Evolutionary conservation across 2,888 invertebrate genomes (phyloP).

Genomic region (Heliconius charithonia): DNA sequence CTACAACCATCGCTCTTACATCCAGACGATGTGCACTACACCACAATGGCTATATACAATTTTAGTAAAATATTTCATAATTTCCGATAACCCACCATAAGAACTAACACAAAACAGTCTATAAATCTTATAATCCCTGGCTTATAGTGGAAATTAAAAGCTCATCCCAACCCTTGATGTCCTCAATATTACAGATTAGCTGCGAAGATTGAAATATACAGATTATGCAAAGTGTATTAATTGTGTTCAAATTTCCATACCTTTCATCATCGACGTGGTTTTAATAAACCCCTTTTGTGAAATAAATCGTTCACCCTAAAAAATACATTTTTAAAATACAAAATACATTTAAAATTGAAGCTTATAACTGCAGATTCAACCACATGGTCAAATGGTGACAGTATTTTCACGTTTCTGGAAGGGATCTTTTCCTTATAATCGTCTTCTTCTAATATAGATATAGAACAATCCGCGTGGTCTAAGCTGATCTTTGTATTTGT

Average conservation of each 20-base stretch:
- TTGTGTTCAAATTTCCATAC: constrained; percentile 44
- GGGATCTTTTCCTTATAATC: too few species aligned
- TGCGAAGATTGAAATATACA: constrained; percentile 37
- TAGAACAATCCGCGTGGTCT: too few species aligned
- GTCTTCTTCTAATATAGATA: too few species aligned
- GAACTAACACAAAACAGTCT: constrained; percentile 2
- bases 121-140: constrained; percentile 2
- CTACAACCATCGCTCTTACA: too few species aligned
- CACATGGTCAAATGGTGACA: too few species aligned
- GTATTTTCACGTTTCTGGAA: too few species aligned
- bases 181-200: constrained; percentile 41
- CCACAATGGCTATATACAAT: neutral
- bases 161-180: constrained; percentile 34
- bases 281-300: constrained; percentile 30
- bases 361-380: too few species aligned
- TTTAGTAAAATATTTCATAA: neutral
- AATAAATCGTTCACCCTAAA: neutral
- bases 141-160: constrained; percentile 28
- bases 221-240: constrained; percentile 41
- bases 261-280: constrained; percentile 31
- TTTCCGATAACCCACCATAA: neutral
- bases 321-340: too few species aligned
- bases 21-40: neutral
- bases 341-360: too few species aligned
- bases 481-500: too few species aligned